Percentiles rank a stretch among this genome's conserved stretches.
Conservation (phyloP, 2,888 invertebrate species). For the Drosophila kuntzei region DNA sequence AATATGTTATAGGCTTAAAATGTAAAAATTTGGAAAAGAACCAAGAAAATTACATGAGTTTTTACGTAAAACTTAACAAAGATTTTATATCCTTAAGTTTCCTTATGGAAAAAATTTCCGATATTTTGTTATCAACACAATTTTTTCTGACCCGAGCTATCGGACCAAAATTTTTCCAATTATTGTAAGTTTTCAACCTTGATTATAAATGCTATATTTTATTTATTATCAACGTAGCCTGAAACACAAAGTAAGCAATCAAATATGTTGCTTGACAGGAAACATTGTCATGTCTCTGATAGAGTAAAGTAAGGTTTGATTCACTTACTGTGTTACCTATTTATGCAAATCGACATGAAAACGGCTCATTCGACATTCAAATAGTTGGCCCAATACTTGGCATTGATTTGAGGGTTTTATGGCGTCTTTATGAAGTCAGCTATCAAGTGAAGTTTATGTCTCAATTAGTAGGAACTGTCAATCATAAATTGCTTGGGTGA, state of each 20-base stretch:
- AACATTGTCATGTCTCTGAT: not conserved
- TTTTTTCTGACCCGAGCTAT: no score
- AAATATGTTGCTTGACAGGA: not conserved
- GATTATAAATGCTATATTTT: no score
- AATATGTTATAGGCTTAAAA: no score
- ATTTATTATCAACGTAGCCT: no score
- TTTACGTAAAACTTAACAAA: not conserved
- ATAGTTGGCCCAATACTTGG: slow-evolving; percentile 28
- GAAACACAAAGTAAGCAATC: no score
- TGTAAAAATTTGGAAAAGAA: no score
- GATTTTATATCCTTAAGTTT: no score
- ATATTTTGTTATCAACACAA: no score
- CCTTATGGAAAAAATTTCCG: no score
- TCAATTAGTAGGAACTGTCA: slow-evolving; percentile 67
- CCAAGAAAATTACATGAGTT: not conserved
- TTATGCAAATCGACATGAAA: slow-evolving; percentile 49
- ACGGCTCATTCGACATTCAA: slow-evolving; percentile 23
- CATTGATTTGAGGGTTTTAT: slow-evolving; percentile 53
- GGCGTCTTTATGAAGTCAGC: slow-evolving; percentile 52
- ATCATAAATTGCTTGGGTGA: slow-evolving; percentile 53
- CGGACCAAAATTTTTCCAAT: no score
- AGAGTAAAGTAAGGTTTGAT: not conserved
- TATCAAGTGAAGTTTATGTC: slow-evolving; percentile 72
- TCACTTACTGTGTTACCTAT: slow-evolving; percentile 3
- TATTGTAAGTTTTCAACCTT: not conserved